Evolutionary conservation across 2,888 invertebrate species (phyloP), one percentile per base, ranked within the genome.

Genomic region (Ganaspis brasiliensis): DNA sequence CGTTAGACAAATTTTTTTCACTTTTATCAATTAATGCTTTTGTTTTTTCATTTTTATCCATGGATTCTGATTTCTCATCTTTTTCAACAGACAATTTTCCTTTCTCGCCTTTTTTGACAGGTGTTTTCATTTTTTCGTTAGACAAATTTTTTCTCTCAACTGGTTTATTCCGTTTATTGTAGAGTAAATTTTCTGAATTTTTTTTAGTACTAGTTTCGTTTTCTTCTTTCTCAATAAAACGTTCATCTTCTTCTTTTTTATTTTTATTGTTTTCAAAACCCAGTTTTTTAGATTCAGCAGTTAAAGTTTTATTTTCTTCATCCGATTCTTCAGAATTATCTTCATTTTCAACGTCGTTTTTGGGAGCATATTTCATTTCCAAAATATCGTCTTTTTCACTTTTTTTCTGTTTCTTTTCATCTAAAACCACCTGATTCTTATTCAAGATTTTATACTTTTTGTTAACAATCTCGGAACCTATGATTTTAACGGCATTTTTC

Each of bases 401-500:
- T 56, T 57, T 57, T 55, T 21, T 12, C n/a, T 19, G 1, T 63
- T 56, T 56, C 10, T 56, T 19, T 6, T 31, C 31, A 31, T 31
- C 31, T 31, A 6, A 6, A 4, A 31, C 9, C 9, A 16, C 14
- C 21, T 19, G 40, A 40, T 67, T 12, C 10, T 75, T 77, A 57
- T 21, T 21, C 26, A 81, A 14, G 10, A 81, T 79, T 75, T 76
- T 81, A n/a, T 77, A 78, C 40, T 75, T 81, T 37, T 67, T 76
- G 37, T 37, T 56, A 9, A 81, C 12, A 40, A 31, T 75, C 73
- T 79, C 72, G 21, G 78, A 70, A 12, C 67, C 76, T 59, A 79
- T 76, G 26, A 81, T 79, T 75, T 81, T 81, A 0, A 75, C 16
- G 6, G 72, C 55, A 14, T n/a, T 1, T 67, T 73, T 74, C 6